phyloP scores from a whole-genome alignment of 30 jellyfish, hydroid and myxozoan genomes.

The Chironex yamaguchii region DNA sequence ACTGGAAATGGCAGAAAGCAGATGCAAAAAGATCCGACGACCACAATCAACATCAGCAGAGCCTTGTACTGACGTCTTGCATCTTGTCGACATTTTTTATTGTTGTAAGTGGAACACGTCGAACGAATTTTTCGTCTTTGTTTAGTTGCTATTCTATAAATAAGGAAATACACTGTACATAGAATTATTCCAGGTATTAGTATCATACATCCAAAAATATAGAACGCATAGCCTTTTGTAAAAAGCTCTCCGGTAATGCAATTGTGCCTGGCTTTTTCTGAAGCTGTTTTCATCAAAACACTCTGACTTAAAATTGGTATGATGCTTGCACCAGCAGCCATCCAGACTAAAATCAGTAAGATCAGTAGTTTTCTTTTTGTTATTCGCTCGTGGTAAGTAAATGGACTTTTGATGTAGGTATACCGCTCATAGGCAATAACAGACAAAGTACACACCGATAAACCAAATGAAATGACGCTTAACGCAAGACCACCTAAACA shows the following conservation, averaged over 20 bases:
- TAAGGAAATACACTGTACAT: background rate
- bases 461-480: background rate
- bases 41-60: background rate
- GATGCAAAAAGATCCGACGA: background rate
- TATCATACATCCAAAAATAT: background rate
- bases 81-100: background rate
- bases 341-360: constrained; percentile 18
- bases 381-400: constrained; percentile 2
- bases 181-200: background rate
- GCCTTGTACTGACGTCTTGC: background rate
- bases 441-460: constrained; percentile 18
- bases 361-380: constrained; percentile 23
- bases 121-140: background rate
- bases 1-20: background rate
- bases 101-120: background rate
- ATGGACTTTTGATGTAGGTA: constrained; percentile 31
- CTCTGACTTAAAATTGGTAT: background rate
- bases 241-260: background rate
- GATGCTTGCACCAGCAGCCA: background rate
- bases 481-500: constrained; percentile 29
- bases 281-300: background rate
- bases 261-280: background rate
- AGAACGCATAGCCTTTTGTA: background rate
- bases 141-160: background rate
- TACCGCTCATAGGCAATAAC: constrained; percentile 58